These are phyloP conservation scores for Drosophila punjabiensis DNA, from an alignment of 1,140 invertebrate genomes.

Conservation along the genomic window DNA sequence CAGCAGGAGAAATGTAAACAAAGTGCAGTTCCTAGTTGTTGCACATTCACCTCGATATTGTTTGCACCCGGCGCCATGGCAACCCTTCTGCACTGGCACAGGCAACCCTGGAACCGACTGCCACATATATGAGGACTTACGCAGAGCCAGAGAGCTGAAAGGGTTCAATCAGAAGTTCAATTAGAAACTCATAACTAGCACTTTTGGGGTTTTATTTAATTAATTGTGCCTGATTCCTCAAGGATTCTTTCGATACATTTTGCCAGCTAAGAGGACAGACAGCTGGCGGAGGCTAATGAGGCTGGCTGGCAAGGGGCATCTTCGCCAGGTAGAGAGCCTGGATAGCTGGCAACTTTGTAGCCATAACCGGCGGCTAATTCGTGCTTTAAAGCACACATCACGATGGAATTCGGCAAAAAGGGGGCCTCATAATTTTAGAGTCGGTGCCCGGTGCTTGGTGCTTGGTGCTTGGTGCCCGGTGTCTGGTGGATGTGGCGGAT, in stretches of 20 bases:
- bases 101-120: constrained; percentile 4
- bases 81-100: constrained; percentile 28
- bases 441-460: not conserved
- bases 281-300: constrained; percentile 25
- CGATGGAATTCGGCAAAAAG: constrained; percentile 59
- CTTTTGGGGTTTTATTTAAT: constrained; percentile 12
- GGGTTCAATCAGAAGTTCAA: constrained; percentile 13
- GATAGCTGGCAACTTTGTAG: constrained; percentile 34
- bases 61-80: constrained; percentile 60
- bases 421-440: constrained; percentile 68
- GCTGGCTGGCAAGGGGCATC: constrained; percentile 10
- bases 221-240: not conserved
- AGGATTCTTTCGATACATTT: constrained; percentile 5
- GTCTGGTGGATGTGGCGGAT: constrained; percentile 9
- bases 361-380: constrained; percentile 59
- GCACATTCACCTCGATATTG: constrained; percentile 45
- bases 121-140: constrained; percentile 7
- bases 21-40: constrained; percentile 55
- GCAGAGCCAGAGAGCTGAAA: not conserved
- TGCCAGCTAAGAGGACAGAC: not conserved
- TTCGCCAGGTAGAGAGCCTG: not conserved
- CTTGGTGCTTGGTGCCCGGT: not conserved
- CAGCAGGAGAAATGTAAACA: constrained; percentile 69
- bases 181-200: constrained; percentile 5
- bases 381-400: constrained; percentile 77